A percentile compares a stretch with the other conserved stretches of the same genome.
Conservation (phyloP, 2,113 vertebrate species). For the Symphodus melops region DNA sequence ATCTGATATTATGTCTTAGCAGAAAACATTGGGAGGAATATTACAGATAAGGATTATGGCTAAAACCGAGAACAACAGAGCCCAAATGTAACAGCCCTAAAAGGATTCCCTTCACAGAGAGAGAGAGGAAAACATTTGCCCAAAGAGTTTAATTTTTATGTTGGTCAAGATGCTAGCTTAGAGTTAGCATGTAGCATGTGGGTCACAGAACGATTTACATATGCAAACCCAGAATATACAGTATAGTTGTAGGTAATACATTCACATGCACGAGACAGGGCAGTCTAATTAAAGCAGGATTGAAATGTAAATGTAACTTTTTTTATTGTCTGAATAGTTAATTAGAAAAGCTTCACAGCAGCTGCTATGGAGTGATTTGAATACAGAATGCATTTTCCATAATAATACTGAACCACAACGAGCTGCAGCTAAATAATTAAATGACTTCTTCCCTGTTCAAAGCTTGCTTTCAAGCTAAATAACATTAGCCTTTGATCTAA, state of each 20-base stretch:
- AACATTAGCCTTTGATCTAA: slow-evolving; percentile 12
- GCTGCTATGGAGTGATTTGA: background rate
- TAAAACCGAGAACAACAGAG: background rate
- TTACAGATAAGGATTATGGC: background rate
- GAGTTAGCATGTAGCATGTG: background rate
- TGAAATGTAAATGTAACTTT: background rate
- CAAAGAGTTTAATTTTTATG: background rate
- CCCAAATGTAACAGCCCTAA: background rate
- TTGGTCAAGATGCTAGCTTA: background rate
- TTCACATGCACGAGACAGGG: background rate
- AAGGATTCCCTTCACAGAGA: background rate
- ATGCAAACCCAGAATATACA: slow-evolving; percentile 1
- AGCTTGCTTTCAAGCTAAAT: slow-evolving; percentile 15
- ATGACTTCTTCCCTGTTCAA: slow-evolving; percentile 15
- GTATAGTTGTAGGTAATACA: background rate
- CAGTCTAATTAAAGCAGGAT: background rate
- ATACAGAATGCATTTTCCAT: slow-evolving; percentile 1
- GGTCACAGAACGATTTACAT: background rate
- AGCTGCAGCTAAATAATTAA: slow-evolving; percentile 48
- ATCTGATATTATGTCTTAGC: background rate
- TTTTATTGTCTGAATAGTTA: slow-evolving; percentile 10
- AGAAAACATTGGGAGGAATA: background rate
- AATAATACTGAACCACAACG: slow-evolving; percentile 4
- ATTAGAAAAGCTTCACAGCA: background rate
- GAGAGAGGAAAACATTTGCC: background rate